Percentiles rank a stretch among this genome's conserved stretches.
Evolutionary conservation across 2,888 invertebrate species (phyloP).

Genomic region (Tenthredo mesomela): DNA sequence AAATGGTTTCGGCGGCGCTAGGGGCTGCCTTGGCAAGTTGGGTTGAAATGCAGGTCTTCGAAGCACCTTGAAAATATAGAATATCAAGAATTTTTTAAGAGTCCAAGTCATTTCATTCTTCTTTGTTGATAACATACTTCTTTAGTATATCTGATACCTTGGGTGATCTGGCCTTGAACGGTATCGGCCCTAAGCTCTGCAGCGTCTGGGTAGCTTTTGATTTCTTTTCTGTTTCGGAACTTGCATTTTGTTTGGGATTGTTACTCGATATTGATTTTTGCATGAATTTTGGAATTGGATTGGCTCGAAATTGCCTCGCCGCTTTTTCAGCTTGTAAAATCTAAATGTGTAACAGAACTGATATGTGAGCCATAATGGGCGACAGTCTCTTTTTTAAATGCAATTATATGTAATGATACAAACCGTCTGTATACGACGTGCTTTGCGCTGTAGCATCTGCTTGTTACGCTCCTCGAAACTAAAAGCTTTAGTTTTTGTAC

Average conservation of each 20-base stretch:
- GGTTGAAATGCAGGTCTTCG: conserved; percentile 53
- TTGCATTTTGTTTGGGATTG: background rate
- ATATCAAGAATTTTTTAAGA: background rate
- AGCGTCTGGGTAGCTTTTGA: background rate
- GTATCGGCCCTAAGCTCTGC: background rate
- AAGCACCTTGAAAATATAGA: conserved; percentile 30
- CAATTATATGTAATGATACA: background rate
- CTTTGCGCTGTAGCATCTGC: conserved; percentile 56
- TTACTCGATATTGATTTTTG: conserved; percentile 11
- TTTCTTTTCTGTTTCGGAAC: background rate
- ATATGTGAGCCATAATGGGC: background rate
- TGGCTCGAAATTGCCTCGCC: conserved; percentile 56
- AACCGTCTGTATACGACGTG: conserved; percentile 53
- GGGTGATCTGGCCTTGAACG: conserved; percentile 7
- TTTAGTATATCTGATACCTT: background rate
- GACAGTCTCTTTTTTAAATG: background rate
- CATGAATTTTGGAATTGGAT: conserved; percentile 56
- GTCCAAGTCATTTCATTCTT: background rate
- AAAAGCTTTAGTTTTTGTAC: conserved; percentile 54
- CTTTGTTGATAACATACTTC: background rate
- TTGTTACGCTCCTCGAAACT: conserved; percentile 61
- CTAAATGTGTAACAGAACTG: background rate
- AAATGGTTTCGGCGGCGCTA: conserved; percentile 56
- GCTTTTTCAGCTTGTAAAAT: conserved; percentile 43
- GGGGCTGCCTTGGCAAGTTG: conserved; percentile 15